Conservation (phyloP, 2,888 invertebrate species). For the Smittia aterrima region DNA sequence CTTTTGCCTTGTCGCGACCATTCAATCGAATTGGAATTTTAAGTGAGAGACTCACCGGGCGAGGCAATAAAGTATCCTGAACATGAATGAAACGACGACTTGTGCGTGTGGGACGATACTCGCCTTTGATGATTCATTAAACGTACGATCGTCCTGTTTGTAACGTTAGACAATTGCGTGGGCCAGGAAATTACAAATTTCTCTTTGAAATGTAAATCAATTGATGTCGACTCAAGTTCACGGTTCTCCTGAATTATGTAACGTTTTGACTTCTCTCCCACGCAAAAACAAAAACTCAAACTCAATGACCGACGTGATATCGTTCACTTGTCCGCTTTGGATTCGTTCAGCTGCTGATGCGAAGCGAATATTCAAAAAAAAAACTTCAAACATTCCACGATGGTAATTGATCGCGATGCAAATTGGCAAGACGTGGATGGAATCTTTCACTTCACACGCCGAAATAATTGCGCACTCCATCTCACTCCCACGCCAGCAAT, state of each 20-base stretch:
- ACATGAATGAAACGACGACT: slow-evolving; percentile 18
- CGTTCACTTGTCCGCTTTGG: background rate
- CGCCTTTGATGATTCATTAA: background rate
- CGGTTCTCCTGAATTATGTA: too few relatives aligned
- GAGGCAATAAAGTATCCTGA: background rate
- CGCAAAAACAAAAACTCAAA: too few relatives aligned
- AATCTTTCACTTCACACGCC: background rate
- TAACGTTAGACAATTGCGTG: too few relatives aligned
- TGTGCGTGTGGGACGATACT: background rate
- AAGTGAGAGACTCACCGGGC: background rate
- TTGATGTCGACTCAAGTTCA: too few relatives aligned
- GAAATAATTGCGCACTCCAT: slow-evolving; percentile 11
- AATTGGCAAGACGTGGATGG: slow-evolving; percentile 5
- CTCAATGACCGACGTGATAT: background rate
- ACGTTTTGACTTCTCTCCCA: too few relatives aligned
- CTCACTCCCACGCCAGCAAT: background rate
- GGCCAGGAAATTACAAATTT: too few relatives aligned
- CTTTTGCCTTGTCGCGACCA: background rate
- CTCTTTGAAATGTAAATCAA: too few relatives aligned
- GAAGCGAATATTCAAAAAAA: background rate
- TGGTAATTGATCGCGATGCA: slow-evolving; percentile 4
- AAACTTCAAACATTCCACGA: background rate
- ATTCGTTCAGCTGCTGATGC: too few relatives aligned
- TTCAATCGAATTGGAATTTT: slow-evolving; percentile 10
- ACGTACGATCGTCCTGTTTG: background rate